Evolutionary conservation across 1,140 invertebrate genomes (phyloP), one percentile per base, ranked within the genome.

Genomic region (Papilio helenus): DNA sequence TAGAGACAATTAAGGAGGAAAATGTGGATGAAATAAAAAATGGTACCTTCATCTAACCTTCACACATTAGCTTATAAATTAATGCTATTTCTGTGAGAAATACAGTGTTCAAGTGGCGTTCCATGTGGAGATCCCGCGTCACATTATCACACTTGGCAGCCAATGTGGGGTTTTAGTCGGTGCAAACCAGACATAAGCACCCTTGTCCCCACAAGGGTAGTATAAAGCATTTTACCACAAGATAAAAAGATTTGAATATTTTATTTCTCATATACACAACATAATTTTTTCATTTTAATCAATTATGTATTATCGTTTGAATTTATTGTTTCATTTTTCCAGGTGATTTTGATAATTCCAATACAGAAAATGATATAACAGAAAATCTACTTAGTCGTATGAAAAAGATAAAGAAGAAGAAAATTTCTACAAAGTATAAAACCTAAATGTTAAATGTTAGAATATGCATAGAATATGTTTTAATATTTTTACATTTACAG

Each of bases 1-100:
- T 29, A 72, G 55, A 55, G 16, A 65, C 81, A 71, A 49, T 68
- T 80, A 77, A 81, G 72, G 18, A 74, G 80, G n/a, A 86, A 82
- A 79, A 65, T 23, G 42, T 23, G n/a, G 76, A 65, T 23, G 5
- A 42, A 20, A 26, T 20, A 16, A 65, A 23, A n/a, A 65, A 77
- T 68, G 76, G 76, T 77, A 77, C 2, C 14, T 46, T 44, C 5
- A 18, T 18, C 46, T 18, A 46, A 46, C 14, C 44, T 20, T 5
- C 49, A 18, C 0, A 51, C 14, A 51, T n/a, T n/a, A n/a, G n/a
- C n/a, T n/a, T n/a, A n/a, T n/a, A n/a, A n/a, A n/a, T n/a, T n/a
- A n/a, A n/a, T n/a, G n/a, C n/a, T n/a, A n/a, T n/a, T n/a, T n/a
- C n/a, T n/a, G n/a, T n/a, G n/a, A n/a, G n/a, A n/a, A n/a, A n/a